Conservation (phyloP, 2,797 vertebrate genomes). For the Fratercula arctica region DNA sequence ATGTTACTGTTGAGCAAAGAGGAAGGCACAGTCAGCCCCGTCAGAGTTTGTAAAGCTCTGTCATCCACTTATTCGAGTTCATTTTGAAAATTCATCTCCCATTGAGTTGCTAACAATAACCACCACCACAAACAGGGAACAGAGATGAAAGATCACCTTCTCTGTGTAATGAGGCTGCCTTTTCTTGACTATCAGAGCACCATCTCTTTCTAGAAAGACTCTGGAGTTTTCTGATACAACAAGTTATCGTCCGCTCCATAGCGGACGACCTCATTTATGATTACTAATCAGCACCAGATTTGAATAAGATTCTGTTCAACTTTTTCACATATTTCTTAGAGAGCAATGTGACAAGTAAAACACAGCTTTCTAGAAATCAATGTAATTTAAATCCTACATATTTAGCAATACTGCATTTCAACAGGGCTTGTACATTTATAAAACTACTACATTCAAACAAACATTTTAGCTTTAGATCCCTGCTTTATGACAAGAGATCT, state of each 20-base stretch:
- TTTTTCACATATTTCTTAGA: background rate
- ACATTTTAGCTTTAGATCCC: background rate
- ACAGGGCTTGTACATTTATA: background rate
- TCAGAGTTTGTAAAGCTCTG: background rate
- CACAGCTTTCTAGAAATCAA: background rate
- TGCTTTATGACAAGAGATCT: background rate
- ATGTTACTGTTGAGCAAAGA: constrained; percentile 12
- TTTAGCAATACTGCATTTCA: background rate
- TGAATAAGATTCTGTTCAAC: background rate
- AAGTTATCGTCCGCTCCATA: background rate
- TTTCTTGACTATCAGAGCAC: background rate
- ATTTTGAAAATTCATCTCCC: background rate
- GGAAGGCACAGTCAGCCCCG: background rate
- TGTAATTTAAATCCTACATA: background rate
- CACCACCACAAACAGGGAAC: background rate
- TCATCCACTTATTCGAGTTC: background rate
- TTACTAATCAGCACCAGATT: background rate
- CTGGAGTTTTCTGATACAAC: background rate
- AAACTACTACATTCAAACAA: background rate
- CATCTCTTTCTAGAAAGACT: background rate
- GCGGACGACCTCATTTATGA: background rate
- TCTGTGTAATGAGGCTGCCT: background rate
- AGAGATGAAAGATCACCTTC: background rate
- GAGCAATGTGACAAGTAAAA: background rate
- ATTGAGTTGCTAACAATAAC: background rate